A percentile compares a stretch with the other conserved stretches of the same genome.
phyloP scores from a whole-genome alignment of 2,888 invertebrate genomes.

The Melieria omissa region DNA sequence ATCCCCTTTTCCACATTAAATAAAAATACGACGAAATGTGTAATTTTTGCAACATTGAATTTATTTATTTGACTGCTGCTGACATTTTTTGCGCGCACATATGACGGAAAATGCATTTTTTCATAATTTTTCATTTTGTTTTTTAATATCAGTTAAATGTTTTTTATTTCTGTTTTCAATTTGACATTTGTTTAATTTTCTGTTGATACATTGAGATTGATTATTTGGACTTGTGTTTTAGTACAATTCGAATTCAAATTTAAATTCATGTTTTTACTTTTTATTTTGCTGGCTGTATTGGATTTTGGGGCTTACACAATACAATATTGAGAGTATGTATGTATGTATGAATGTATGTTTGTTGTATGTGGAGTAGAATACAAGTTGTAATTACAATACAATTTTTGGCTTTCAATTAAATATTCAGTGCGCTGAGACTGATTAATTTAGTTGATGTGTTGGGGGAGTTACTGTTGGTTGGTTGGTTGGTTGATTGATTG shows the following conservation, averaged over 20 bases:
- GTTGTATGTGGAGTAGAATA: neutral
- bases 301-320: neutral
- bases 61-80: conserved; percentile 23
- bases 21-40: neutral
- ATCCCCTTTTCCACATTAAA: no score
- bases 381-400: no score
- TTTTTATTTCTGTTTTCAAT: conserved; percentile 8
- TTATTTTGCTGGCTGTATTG: neutral
- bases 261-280: conserved; percentile 1
- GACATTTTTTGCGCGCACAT: conserved; percentile 12
- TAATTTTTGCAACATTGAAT: conserved; percentile 29
- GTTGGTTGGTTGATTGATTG: no score
- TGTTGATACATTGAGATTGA: neutral
- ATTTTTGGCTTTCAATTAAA: no score
- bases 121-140: neutral
- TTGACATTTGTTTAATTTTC: neutral
- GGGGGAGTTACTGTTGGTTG: no score
- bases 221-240: neutral
- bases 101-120: conserved; percentile 20
- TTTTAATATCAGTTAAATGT: neutral
- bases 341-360: neutral
- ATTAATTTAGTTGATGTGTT: no score
- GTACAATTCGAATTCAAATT: neutral
- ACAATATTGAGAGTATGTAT: neutral
- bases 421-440: no score